Evolutionary conservation across 1,140 invertebrate species (phyloP).

Genomic region (Drosophila prosaltans): DNA sequence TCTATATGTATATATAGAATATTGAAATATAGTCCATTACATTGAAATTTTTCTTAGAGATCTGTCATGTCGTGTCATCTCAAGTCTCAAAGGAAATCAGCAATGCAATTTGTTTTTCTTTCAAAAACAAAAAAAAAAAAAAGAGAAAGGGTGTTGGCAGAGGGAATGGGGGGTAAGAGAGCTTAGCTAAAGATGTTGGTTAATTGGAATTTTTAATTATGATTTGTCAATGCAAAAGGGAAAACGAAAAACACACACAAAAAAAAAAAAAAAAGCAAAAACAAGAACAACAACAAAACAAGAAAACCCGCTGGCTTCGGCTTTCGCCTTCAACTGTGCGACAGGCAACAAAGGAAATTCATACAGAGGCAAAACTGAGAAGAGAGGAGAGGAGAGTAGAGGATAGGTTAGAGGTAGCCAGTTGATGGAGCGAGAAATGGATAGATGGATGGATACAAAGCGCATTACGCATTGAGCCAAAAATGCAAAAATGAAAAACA

Average conservation of each 20-base stretch:
- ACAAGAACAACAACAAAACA: constrained; percentile 18
- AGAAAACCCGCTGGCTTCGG: constrained; percentile 19
- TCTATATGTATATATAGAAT: too few species aligned
- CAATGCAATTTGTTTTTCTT: constrained; percentile 2
- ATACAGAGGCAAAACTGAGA: background rate
- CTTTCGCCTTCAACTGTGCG: constrained; percentile 11
- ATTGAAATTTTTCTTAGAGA: background rate
- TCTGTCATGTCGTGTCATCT: background rate
- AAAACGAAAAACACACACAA: background rate
- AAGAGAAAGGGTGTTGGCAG: too few species aligned
- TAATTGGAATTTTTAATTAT: constrained; percentile 67
- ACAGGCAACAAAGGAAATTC: constrained; percentile 15
- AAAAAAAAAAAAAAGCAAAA: background rate
- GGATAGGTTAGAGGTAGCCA: constrained; percentile 4
- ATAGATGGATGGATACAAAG: constrained; percentile 5
- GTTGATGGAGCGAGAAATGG: constrained; percentile 6
- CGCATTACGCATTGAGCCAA: constrained; percentile 9
- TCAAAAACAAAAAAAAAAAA: background rate
- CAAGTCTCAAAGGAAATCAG: constrained; percentile 12
- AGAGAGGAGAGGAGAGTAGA: background rate
- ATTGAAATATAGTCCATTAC: too few species aligned
- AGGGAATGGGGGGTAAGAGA: background rate
- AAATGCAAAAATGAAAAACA: background rate
- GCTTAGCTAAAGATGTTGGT: constrained; percentile 36
- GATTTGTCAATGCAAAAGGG: constrained; percentile 50